Percentiles rank a stretch among this genome's conserved stretches.
phyloP scores from a whole-genome alignment of 2,113 vertebrate species.

The Osmerus eperlanus region DNA sequence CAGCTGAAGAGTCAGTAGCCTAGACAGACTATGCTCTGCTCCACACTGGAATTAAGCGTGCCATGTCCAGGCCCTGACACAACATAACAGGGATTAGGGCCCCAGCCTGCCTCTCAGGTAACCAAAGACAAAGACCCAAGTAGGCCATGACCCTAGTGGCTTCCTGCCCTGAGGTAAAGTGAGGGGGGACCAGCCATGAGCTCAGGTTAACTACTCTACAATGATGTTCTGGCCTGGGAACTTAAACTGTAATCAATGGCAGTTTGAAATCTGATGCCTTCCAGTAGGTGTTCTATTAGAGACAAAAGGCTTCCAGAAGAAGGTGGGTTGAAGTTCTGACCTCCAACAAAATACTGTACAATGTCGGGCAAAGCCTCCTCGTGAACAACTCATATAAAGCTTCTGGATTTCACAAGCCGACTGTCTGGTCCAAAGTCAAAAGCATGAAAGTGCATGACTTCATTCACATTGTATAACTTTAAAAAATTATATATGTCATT shows the following conservation, averaged over 20 bases:
- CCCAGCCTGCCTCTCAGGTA: constrained; percentile 49
- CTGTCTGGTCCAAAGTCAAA: background rate
- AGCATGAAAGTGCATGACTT: constrained; percentile 18
- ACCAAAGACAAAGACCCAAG: constrained; percentile 45
- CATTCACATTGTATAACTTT: background rate
- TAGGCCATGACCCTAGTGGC: constrained; percentile 28
- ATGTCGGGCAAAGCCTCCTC: constrained; percentile 7
- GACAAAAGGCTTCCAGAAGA: background rate
- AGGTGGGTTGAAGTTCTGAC: background rate
- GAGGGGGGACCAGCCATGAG: constrained; percentile 22
- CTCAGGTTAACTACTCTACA: constrained; percentile 50
- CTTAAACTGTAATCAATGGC: constrained; percentile 10
- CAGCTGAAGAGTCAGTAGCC: constrained; percentile 22
- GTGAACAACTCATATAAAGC: background rate
- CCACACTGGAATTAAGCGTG: constrained; percentile 22
- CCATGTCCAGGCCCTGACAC: constrained; percentile 31
- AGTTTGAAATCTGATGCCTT: background rate
- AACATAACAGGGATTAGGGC: constrained; percentile 36
- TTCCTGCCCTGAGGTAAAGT: constrained; percentile 32
- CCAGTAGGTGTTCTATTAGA: background rate
- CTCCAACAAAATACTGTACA: background rate
- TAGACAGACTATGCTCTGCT: background rate
- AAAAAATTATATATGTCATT: constrained; percentile 1
- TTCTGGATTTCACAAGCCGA: constrained; percentile 10
- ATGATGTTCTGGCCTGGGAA: constrained; percentile 39